phyloP scores from a whole-genome alignment of 2,113 vertebrate genomes.

The Oostethus manadensis region DNA sequence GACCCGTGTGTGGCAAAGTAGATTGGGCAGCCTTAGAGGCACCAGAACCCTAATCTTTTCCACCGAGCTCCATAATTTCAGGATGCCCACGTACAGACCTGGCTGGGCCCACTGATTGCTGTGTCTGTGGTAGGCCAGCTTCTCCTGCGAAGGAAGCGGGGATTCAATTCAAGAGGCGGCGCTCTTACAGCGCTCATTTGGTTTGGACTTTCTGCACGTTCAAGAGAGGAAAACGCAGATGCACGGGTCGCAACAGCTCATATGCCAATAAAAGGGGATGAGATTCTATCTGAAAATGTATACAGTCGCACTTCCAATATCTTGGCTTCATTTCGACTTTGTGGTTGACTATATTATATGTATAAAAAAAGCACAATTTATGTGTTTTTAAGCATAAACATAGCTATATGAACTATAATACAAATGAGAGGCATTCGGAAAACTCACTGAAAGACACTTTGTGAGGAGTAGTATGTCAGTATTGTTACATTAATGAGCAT shows the following conservation, averaged over 20 bases:
- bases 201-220: slow-evolving; percentile 13
- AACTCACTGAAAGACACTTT: no score
- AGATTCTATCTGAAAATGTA: not conserved
- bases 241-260: slow-evolving; percentile 8
- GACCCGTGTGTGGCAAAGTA: slow-evolving; percentile 69
- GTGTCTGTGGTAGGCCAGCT: slow-evolving; percentile 66
- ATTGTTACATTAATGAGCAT: no score
- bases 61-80: slow-evolving; percentile 74
- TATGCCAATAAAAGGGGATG: not conserved
- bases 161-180: not conserved
- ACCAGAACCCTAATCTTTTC: slow-evolving; percentile 75
- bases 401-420: no score
- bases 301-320: no score
- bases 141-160: slow-evolving; percentile 56
- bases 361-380: no score
- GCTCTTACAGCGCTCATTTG: not conserved
- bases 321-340: no score
- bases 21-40: slow-evolving; percentile 68
- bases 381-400: no score
- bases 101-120: slow-evolving; percentile 61
- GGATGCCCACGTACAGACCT: slow-evolving; percentile 73
- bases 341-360: no score
- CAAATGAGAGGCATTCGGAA: no score
- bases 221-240: slow-evolving; percentile 1
- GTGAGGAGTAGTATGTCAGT: no score